Conservation (phyloP, 2,113 vertebrate genomes). For the Centropus bengalensis region DNA sequence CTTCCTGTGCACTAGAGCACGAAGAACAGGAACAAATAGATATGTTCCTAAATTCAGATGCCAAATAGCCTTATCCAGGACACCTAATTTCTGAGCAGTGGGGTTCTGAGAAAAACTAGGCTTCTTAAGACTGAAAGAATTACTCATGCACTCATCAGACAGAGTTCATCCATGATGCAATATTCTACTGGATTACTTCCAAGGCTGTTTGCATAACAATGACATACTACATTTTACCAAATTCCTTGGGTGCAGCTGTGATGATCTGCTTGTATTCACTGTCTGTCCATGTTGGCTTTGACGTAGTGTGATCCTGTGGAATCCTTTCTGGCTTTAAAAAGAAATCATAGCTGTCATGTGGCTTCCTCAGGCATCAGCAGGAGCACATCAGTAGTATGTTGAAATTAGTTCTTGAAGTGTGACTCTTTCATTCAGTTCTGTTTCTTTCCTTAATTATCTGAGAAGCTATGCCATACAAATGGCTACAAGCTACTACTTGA, state of each 20-base stretch:
- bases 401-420: neutral
- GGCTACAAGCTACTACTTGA: constrained; percentile 32
- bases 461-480: neutral
- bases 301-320: neutral
- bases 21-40: neutral
- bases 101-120: neutral
- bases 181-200: constrained; percentile 30
- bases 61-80: neutral
- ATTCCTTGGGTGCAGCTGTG: neutral
- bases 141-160: neutral
- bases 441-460: constrained; percentile 1
- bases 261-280: neutral
- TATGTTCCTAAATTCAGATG: neutral
- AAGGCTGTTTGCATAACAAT: constrained; percentile 34
- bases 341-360: neutral
- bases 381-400: neutral
- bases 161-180: constrained; percentile 47
- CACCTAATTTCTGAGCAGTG: constrained; percentile 4
- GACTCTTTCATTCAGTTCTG: neutral
- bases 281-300: neutral
- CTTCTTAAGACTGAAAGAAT: neutral
- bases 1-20: constrained; percentile 13
- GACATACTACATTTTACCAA: neutral
- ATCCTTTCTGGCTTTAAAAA: constrained; percentile 23
- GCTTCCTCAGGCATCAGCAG: neutral